Percentiles rank a stretch among this genome's conserved stretches.
Conservation (phyloP, 1,140 invertebrate genomes). For the Vanessa atalanta region DNA sequence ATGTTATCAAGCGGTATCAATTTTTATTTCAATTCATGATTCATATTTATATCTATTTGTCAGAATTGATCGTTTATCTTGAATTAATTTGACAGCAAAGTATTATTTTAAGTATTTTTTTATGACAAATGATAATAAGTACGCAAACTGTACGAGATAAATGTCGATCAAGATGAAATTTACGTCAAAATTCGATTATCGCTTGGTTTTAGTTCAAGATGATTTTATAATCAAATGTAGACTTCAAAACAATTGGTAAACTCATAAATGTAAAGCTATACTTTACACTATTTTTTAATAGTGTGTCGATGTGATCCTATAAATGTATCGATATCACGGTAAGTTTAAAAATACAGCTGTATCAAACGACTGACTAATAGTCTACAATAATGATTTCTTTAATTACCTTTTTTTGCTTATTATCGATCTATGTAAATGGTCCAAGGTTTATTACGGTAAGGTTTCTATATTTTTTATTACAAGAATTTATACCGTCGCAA, state of each 20-base stretch:
- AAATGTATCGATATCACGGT: too few relatives aligned
- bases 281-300: too few relatives aligned
- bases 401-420: neutral
- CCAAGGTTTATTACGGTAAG: neutral
- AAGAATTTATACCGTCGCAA: neutral
- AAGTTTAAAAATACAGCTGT: neutral
- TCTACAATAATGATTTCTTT: neutral
- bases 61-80: neutral
- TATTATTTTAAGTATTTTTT: neutral
- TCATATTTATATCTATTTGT: constrained; percentile 12
- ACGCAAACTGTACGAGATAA: neutral
- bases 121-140: too few relatives aligned
- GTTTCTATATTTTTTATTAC: neutral
- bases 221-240: neutral
- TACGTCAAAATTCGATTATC: too few relatives aligned
- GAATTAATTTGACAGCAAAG: neutral
- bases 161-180: neutral
- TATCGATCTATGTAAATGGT: neutral
- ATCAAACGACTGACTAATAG: neutral
- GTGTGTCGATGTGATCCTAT: too few relatives aligned
- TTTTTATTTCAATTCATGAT: neutral
- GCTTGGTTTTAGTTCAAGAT: too few relatives aligned
- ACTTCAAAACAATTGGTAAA: neutral
- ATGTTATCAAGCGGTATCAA: neutral
- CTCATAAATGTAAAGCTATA: neutral